Base-by-base conservation (phyloP, 2,113 vertebrate genomes). In the Chrysemys picta region DNA sequence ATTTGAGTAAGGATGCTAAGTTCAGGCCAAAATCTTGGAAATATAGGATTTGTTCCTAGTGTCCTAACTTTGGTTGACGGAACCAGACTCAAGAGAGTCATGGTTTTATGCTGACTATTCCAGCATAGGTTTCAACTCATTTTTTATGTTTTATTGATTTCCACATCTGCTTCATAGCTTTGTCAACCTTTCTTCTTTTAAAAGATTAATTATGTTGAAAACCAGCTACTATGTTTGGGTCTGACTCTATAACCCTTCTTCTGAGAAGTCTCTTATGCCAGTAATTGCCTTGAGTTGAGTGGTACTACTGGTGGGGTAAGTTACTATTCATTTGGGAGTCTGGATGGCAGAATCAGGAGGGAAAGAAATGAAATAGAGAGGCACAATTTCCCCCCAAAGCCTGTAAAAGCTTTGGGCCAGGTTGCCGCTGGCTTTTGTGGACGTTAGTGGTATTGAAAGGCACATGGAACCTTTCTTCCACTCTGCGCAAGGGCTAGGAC, bases 51-150 rank as follows among this genome's bases (percentile, higher is more conserved):
- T 91, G 6, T 95, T 90, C 72, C 17, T 29, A 31, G 2, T 21
- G 1, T n/a, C 42, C 16, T 8, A 5, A 2, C 0, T 0, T 24
- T 84, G 16, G 3, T 49, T 80, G 56, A 0, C 0, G 5, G 57
- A 82, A 57, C 13, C 25, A 86, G 42, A 0, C 42, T 95, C 45
- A 82, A 25, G 59, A 82, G 80, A 94, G 19, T 8, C 95, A 31
- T 42, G n/a, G 80, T 57, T 29, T 13, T 49, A 0, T 56, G 25
- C 21, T 52, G 22, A 14, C 35, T 19, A 4, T 72, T 65, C 35
- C 1, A 85, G 17, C 35, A 87, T 38, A 2, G 3, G 50, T 89
- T 84, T 49, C 22, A 90, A 87, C 4, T 54, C 24, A 72, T 0
- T 16, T 83, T 80, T 62, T 12, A 13, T 59, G 57, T 59, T 85